Conservation (phyloP, 1,140 invertebrate species). For the Micrasema minimum region DNA sequence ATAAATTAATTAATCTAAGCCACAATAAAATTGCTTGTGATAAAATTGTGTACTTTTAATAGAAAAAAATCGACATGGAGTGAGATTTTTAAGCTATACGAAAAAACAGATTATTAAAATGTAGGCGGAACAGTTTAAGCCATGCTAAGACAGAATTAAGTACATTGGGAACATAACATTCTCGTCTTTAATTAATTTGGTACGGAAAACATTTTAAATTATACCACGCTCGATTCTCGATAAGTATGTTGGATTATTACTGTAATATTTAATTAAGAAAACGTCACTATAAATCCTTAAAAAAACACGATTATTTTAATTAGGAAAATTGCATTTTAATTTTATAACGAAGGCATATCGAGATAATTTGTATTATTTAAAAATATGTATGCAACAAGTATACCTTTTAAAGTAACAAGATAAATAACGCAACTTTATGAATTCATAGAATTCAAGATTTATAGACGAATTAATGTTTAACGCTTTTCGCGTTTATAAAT, state of each 20-base stretch:
- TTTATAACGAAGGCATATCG: too few relatives aligned
- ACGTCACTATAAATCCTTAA: conserved; percentile 39
- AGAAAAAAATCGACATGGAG: too few relatives aligned
- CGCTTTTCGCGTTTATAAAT: too few relatives aligned
- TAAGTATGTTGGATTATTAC: neutral
- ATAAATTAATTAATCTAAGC: neutral
- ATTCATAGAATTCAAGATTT: too few relatives aligned
- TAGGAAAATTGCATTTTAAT: conserved; percentile 1
- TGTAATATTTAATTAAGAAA: conserved; percentile 47
- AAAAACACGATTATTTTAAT: conserved; percentile 26
- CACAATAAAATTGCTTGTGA: too few relatives aligned
- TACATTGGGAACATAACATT: conserved; percentile 13
- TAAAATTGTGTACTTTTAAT: too few relatives aligned
- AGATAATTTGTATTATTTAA: too few relatives aligned
- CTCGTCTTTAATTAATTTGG: neutral
- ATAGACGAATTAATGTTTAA: too few relatives aligned
- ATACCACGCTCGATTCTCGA: too few relatives aligned
- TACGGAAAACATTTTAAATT: too few relatives aligned
- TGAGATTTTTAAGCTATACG: neutral
- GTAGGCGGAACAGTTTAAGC: conserved; percentile 18
- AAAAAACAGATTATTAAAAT: conserved; percentile 40
- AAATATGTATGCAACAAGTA: too few relatives aligned
- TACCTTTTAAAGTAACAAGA: neutral
- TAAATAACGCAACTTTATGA: neutral
- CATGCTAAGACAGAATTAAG: neutral